Percentiles rank a stretch among this genome's conserved stretches.
Evolutionary conservation across 2,888 invertebrate species (phyloP).

Genomic region (Frankliniella fusca): DNA sequence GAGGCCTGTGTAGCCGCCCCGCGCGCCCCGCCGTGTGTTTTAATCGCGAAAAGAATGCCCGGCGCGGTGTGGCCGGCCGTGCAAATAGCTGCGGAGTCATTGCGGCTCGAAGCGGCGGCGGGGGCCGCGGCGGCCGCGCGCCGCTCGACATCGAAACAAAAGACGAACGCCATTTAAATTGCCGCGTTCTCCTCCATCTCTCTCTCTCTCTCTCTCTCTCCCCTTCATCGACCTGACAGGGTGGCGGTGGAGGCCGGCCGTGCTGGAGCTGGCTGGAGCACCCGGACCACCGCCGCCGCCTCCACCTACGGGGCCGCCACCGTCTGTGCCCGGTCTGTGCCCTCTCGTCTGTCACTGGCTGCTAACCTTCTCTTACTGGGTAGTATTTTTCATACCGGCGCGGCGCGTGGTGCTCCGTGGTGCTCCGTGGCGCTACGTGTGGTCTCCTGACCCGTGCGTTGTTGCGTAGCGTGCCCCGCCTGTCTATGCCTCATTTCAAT

Average conservation of each 20-base stretch:
- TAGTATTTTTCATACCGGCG: too few relatives aligned
- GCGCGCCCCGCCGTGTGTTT: neutral
- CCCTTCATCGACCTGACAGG: too few relatives aligned
- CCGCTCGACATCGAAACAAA: neutral
- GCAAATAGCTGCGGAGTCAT: neutral
- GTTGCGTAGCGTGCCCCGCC: neutral
- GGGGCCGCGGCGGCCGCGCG: neutral
- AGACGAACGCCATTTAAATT: neutral
- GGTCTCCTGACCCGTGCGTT: neutral
- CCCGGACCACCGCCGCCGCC: too few relatives aligned
- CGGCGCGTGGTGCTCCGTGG: too few relatives aligned
- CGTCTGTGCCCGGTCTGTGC: too few relatives aligned
- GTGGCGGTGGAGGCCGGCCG: too few relatives aligned
- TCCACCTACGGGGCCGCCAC: too few relatives aligned
- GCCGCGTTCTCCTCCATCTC: neutral
- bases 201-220: too few relatives aligned
- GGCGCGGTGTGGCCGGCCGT: neutral
- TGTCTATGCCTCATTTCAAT: constrained; percentile 10
- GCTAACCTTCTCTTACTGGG: too few relatives aligned
- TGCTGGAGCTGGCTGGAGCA: too few relatives aligned
- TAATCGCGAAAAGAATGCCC: neutral
- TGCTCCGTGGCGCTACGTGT: neutral
- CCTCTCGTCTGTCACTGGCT: too few relatives aligned
- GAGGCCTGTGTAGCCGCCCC: too few relatives aligned
- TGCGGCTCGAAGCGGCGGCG: neutral